These are phyloP conservation scores for Metridium senile DNA, from an alignment of 92 coral and sea anemone genomes.

Conservation along the genomic window DNA sequence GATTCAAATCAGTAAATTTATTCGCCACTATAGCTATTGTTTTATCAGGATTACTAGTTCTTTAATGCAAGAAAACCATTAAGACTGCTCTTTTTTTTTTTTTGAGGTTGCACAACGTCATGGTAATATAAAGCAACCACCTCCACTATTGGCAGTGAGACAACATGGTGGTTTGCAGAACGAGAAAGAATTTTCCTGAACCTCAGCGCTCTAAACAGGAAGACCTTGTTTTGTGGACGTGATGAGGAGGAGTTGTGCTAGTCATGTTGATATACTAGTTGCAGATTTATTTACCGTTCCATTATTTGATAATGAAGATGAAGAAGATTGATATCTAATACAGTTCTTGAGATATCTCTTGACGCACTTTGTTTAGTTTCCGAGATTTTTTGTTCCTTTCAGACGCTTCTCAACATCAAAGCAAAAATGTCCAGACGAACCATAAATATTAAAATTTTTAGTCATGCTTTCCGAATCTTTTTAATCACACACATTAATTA, in stretches of 20 bases:
- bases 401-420: no score
- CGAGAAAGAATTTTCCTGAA: slow-evolving; percentile 3
- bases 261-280: no score
- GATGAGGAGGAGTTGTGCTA: no score
- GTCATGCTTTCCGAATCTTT: no score
- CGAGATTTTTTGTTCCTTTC: neutral
- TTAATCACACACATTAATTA: no score
- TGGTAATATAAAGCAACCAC: neutral
- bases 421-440: neutral
- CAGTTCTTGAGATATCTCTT: neutral
- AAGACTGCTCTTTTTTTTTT: neutral
- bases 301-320: neutral
- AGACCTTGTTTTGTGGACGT: neutral
- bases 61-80: neutral
- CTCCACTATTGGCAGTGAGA: neutral
- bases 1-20: neutral
- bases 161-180: neutral
- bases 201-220: neutral
- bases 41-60: slow-evolving; percentile 6
- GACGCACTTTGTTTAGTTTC: neutral
- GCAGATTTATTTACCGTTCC: no score
- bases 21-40: neutral
- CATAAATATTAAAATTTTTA: no score
- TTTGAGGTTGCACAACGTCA: neutral
- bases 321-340: neutral